phyloP scores from a whole-genome alignment of 2,888 invertebrate genomes.

The Tridacna gigas region DNA sequence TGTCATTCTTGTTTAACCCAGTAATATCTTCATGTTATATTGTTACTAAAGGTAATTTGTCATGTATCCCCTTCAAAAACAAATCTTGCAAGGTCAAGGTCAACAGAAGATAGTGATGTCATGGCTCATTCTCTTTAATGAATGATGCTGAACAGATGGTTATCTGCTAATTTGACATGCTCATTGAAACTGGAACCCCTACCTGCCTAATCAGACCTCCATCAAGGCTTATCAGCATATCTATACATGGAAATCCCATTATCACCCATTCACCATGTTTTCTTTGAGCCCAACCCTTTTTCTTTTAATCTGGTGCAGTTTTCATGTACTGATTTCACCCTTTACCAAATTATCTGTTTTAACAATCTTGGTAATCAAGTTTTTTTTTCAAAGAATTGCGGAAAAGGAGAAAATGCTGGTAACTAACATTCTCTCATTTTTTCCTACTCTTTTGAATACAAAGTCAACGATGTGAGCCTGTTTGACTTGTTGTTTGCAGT shows the following conservation, averaged over 20 bases:
- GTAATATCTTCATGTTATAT: no score
- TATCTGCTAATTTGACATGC: conserved; percentile 54
- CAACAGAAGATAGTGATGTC: conserved; percentile 31
- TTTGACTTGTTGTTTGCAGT: no score
- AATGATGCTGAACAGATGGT: conserved; percentile 46
- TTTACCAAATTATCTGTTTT: neutral
- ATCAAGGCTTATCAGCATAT: conserved; percentile 45
- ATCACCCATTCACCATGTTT: conserved; percentile 26
- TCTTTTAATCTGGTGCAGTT: no score
- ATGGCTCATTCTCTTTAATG: conserved; percentile 27
- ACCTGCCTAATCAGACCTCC: conserved; percentile 47
- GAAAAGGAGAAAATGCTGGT: neutral
- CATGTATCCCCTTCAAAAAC: neutral
- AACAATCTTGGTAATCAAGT: neutral
- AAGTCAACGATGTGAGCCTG: no score
- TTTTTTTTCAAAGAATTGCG: neutral
- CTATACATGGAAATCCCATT: conserved; percentile 61
- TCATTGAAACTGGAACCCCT: conserved; percentile 50
- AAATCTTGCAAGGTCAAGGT: conserved; percentile 6
- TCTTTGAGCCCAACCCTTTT: neutral
- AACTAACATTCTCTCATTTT: no score
- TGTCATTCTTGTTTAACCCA: no score
- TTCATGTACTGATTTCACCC: no score
- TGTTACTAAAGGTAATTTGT: no score
- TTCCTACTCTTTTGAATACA: no score